Conservation (phyloP, 2,888 invertebrate species). For the Eledona agricola region DNA sequence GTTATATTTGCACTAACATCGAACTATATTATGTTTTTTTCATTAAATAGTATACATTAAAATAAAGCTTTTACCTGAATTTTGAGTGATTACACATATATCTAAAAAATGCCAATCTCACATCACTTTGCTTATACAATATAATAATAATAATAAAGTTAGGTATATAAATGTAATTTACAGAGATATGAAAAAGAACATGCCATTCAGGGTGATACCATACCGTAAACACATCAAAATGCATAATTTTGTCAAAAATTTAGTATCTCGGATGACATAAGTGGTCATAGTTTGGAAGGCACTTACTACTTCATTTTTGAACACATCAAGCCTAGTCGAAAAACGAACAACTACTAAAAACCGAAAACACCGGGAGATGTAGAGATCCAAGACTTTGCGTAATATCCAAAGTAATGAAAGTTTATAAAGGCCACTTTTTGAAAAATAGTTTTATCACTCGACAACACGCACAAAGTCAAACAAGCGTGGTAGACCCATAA, state of each 20-base stretch:
- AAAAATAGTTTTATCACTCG: constrained; percentile 61
- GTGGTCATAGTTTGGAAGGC: constrained; percentile 80
- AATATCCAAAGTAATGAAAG: constrained; percentile 53
- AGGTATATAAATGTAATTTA: constrained; percentile 51
- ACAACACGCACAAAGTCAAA: constrained; percentile 60
- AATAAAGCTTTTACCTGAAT: constrained; percentile 63
- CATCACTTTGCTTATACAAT: constrained; percentile 58
- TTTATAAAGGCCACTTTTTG: constrained; percentile 63
- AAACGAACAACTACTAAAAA: constrained; percentile 43
- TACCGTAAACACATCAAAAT: constrained; percentile 63
- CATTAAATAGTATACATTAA: constrained; percentile 61
- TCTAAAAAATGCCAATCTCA: constrained; percentile 59
- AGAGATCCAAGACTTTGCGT: constrained; percentile 50
- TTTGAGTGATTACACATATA: constrained; percentile 54
- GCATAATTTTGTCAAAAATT: constrained; percentile 60
- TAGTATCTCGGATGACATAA: constrained; percentile 62
- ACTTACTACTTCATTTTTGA: constrained; percentile 81
- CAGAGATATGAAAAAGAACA: constrained; percentile 64
- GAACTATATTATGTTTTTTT: constrained; percentile 60
- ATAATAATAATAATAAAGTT: constrained; percentile 55
- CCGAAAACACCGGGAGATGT: constrained; percentile 22
- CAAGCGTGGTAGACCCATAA: constrained; percentile 67
- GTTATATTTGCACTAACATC: constrained; percentile 63
- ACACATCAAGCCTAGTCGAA: constrained; percentile 76
- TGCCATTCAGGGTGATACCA: constrained; percentile 84